These are phyloP conservation scores for Danio jaintianensis DNA, from an alignment of 2,797 vertebrate genomes.

Conservation along the genomic window DNA sequence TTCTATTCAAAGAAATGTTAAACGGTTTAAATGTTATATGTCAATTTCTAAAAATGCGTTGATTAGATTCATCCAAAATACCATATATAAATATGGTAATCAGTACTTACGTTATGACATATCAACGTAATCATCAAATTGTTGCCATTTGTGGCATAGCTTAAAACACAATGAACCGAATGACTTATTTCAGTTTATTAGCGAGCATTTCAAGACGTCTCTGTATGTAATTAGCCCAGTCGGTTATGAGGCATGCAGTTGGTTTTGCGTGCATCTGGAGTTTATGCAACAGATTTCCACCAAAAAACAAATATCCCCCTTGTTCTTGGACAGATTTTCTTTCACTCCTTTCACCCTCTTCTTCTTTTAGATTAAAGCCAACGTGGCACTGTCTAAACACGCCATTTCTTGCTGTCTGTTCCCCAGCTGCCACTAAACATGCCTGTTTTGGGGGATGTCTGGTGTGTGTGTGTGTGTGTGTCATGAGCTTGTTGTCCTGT, in stretches of 20 bases:
- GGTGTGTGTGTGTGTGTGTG: background rate
- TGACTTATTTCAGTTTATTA: constrained; percentile 50
- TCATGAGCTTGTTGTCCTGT: constrained; percentile 23
- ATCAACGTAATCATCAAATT: constrained; percentile 5
- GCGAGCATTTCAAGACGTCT: constrained; percentile 53
- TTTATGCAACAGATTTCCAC: constrained; percentile 51
- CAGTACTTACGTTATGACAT: background rate
- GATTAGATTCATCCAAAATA: background rate
- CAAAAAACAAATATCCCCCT: constrained; percentile 41
- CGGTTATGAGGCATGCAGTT: constrained; percentile 50
- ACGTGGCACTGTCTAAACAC: constrained; percentile 14
- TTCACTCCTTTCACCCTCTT: constrained; percentile 7
- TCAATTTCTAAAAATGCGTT: background rate
- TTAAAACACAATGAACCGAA: constrained; percentile 34
- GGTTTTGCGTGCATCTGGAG: constrained; percentile 48
- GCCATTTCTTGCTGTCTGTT: constrained; percentile 34
- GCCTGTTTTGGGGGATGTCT: constrained; percentile 15
- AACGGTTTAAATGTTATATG: background rate
- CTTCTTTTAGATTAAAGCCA: constrained; percentile 8
- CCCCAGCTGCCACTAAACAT: constrained; percentile 23
- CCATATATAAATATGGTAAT: background rate
- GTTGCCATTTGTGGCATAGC: constrained; percentile 3
- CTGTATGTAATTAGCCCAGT: constrained; percentile 54
- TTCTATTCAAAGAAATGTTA: no score
- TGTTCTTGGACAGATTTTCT: constrained; percentile 5